Evolutionary conservation across 2,113 vertebrate genomes (phyloP).

Genomic region (Cranoglanis bouderius): DNA sequence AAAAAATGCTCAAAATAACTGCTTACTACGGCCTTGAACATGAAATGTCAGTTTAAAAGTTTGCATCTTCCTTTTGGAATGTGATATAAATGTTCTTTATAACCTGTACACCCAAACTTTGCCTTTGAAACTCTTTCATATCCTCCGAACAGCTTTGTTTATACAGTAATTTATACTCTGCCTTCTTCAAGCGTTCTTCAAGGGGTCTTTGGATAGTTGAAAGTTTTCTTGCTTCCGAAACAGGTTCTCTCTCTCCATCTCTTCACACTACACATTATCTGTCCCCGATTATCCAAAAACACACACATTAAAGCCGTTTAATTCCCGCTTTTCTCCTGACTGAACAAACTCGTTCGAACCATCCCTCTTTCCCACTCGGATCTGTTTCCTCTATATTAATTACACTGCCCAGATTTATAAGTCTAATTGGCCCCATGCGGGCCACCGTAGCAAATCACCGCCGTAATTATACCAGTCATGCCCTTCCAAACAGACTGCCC

Average conservation of each 20-base stretch:
- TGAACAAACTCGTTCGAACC: conserved; percentile 19
- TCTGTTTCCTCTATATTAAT: conserved; percentile 50
- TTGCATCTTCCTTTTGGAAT: not conserved
- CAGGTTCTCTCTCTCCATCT: too few species aligned
- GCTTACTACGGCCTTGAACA: not conserved
- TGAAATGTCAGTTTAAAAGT: not conserved
- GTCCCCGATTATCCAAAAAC: not conserved
- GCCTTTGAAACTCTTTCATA: not conserved
- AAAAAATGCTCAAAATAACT: too few species aligned
- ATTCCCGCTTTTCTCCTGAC: conserved; percentile 2
- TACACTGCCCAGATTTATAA: conserved; percentile 50
- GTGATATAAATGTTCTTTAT: not conserved
- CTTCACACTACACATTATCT: not conserved
- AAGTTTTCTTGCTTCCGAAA: not conserved
- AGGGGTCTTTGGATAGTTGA: not conserved
- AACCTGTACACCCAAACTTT: not conserved
- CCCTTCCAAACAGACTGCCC: conserved; percentile 55
- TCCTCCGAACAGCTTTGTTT: not conserved
- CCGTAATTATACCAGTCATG: conserved; percentile 61
- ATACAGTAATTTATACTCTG: not conserved
- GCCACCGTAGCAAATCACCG: conserved; percentile 54
- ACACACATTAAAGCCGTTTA: not conserved
- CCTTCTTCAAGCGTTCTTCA: not conserved
- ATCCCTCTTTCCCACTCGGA: conserved; percentile 5
- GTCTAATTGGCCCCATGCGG: conserved; percentile 50